These are phyloP conservation scores for Oxytorus armatus DNA, from an alignment of 2,888 invertebrate species.

Conservation along the genomic window DNA sequence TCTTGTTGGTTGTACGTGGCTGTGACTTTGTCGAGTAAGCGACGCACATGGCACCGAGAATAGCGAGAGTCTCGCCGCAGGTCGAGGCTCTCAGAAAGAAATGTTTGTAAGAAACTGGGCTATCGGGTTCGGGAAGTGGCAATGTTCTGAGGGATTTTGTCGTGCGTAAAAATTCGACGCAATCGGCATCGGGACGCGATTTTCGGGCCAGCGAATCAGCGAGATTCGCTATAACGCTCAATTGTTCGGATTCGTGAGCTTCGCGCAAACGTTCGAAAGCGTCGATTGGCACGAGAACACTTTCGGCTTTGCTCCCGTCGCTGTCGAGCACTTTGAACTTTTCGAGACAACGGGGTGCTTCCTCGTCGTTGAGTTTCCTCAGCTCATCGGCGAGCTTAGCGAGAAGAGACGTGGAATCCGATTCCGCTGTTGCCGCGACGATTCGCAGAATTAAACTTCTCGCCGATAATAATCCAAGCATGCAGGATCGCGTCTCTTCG, in stretches of 20 bases:
- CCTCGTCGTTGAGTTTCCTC: conserved; percentile 74
- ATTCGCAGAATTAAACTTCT: conserved; percentile 80
- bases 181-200: conserved; percentile 77
- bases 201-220: conserved; percentile 77
- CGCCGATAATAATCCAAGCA: conserved; percentile 78
- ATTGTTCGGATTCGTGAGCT: conserved; percentile 79
- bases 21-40: conserved; percentile 74
- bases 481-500: conserved; percentile 79
- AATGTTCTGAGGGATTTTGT: conserved; percentile 75
- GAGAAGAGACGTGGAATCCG: conserved; percentile 75
- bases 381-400: conserved; percentile 75
- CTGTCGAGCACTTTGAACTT: conserved; percentile 75
- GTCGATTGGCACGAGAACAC: conserved; percentile 81
- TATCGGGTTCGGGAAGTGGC: conserved; percentile 75
- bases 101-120: conserved; percentile 78
- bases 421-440: conserved; percentile 77
- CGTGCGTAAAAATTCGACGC: conserved; percentile 75
- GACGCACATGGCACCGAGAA: conserved; percentile 80
- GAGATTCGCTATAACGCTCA: conserved; percentile 77
- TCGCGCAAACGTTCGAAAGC: conserved; percentile 81
- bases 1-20: conserved; percentile 75
- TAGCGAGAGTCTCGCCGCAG: conserved; percentile 81
- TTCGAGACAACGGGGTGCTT: conserved; percentile 75
- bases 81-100: conserved; percentile 81
- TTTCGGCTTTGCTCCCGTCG: conserved; percentile 74